Base-by-base conservation (phyloP, 2,888 invertebrate species). In the Pasiphila rectangulata region DNA sequence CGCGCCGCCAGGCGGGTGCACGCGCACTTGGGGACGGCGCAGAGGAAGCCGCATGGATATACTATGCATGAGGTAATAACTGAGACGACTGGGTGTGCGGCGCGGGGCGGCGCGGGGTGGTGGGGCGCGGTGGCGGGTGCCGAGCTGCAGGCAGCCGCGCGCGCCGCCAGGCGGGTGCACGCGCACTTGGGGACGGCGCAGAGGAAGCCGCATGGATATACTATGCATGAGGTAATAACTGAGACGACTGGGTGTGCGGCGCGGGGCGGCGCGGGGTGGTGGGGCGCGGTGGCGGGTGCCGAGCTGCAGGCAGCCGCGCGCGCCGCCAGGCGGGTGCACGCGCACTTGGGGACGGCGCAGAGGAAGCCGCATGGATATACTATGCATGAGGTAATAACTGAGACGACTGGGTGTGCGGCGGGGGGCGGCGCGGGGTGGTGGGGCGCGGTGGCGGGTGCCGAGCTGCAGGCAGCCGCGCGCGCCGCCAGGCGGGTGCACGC, bases 51-150 rank as follows among this genome's bases (percentile, higher is more conserved):
- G 9, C 30, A 30, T 9, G 30, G n/a, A n/a, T 7, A 15, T 5
- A 21, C 16, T 5, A 30, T 72, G 25, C 61, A 67, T 32, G 66
- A 68, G 56, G 78, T 76, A 4, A 43, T n/a, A n/a, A n/a, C n/a
- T n/a, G n/a, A n/a, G 42, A 85, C 78, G 59, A 72, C 69, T 23
- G 79, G 37, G 38, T 3, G 15, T 2, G 50, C 34, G 5, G n/a
- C 9, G 5, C 32, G 2, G 56, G 44, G 37, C 6, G 48, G 42
- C 9, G 42, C 52, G 15, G 72, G 80, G 3, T 84, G 86, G 86
- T 83, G 85, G 84, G 56, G 72, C 42, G 61, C 72, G 51, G 81
- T 69, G 64, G 67, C 67, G 38, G 69, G 60, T 37, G 72, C 72
- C 39, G 85, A 85, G 67, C 71, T 66, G 57, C 68, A 59, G 4